phyloP scores from a whole-genome alignment of 2,888 invertebrate genomes.

The Tribolium freemani region DNA sequence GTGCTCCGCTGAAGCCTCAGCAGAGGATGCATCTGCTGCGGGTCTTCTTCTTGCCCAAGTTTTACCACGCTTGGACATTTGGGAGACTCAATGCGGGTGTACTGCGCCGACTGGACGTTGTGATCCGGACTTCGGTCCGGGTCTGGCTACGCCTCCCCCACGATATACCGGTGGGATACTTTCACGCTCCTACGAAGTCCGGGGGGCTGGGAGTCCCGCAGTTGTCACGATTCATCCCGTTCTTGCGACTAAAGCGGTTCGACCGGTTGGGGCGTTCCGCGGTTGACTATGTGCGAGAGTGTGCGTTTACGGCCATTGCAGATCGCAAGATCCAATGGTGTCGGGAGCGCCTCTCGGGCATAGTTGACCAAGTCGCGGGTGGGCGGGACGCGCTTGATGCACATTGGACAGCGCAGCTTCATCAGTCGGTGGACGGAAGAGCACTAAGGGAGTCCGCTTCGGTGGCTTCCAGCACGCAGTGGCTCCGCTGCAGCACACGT shows the following conservation, averaged over 20 bases:
- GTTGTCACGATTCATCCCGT: neutral
- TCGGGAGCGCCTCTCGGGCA: neutral
- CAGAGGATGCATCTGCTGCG: conserved; percentile 3
- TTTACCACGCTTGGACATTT: conserved; percentile 3
- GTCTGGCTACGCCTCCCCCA: no score
- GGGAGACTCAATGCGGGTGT: no score
- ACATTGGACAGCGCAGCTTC: neutral
- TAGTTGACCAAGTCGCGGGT: neutral
- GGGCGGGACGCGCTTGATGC: neutral
- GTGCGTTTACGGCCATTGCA: neutral
- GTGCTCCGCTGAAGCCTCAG: conserved; percentile 4
- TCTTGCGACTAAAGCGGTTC: neutral
- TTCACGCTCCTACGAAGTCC: no score
- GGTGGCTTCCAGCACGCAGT: neutral
- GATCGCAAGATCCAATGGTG: conserved; percentile 1
- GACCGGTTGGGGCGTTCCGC: neutral
- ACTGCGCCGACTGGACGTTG: no score
- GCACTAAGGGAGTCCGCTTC: neutral
- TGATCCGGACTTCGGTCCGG: no score
- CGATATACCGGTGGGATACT: no score
- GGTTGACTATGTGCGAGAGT: neutral
- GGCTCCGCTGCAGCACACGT: neutral
- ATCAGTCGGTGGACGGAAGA: neutral
- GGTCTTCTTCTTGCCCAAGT: neutral
- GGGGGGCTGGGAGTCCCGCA: no score